Evolutionary conservation across 2,888 invertebrate species (phyloP).

Genomic region (Neoaliturus tenellus): DNA sequence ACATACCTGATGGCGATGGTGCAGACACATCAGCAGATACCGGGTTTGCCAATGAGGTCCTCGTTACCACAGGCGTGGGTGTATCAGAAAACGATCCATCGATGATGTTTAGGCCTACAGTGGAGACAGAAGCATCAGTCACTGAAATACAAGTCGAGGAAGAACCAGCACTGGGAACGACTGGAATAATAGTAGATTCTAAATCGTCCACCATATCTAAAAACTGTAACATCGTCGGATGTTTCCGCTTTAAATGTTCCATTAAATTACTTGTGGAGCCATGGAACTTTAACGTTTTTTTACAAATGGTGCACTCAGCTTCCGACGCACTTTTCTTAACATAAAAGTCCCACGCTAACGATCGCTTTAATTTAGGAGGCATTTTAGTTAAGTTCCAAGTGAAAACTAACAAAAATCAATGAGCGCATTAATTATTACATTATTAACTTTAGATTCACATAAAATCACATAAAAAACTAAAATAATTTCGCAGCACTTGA

Average conservation of each 20-base stretch:
- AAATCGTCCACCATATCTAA: background rate
- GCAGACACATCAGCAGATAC: background rate
- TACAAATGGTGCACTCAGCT: slow-evolving; percentile 9
- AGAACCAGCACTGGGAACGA: too few relatives aligned
- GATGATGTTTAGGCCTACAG: too few relatives aligned
- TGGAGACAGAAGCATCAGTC: too few relatives aligned
- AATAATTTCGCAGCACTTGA: too few relatives aligned
- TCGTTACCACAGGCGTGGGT: background rate
- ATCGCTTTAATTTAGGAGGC: slow-evolving; percentile 33
- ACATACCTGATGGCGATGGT: background rate
- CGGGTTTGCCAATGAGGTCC: background rate
- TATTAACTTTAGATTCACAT: too few relatives aligned
- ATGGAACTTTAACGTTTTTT: background rate
- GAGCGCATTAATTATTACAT: too few relatives aligned
- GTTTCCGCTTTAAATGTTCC: slow-evolving; percentile 32
- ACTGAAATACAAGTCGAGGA: too few relatives aligned
- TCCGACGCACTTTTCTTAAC: background rate
- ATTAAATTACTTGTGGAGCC: slow-evolving; percentile 28
- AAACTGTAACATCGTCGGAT: background rate
- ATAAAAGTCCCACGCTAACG: slow-evolving; percentile 15
- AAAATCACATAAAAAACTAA: too few relatives aligned
- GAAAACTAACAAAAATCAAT: too few relatives aligned
- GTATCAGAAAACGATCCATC: too few relatives aligned
- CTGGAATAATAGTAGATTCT: background rate
- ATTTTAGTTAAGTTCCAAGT: too few relatives aligned